phyloP scores from a whole-genome alignment of 2,888 invertebrate species.

The Dugesia japonica region DNA sequence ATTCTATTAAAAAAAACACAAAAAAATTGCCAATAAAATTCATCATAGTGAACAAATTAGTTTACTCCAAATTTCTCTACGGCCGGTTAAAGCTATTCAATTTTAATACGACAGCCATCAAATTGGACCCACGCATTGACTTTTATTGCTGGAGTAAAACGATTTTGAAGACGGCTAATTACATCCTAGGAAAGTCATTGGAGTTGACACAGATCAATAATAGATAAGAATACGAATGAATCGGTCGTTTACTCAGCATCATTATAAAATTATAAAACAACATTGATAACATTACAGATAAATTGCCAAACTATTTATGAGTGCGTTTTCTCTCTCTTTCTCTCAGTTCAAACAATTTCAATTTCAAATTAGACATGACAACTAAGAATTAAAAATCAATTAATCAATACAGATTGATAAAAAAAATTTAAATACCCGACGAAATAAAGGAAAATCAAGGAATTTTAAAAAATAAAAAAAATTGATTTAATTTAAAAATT shows the following conservation, averaged over 20 bases:
- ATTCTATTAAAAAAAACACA: not conserved
- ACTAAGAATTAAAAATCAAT: too few species aligned
- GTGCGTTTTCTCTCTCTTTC: too few species aligned
- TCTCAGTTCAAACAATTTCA: too few species aligned
- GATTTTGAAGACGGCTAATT: constrained; percentile 10
- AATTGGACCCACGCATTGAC: not conserved
- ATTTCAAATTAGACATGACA: too few species aligned
- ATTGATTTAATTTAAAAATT: too few species aligned
- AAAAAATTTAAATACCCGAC: too few species aligned
- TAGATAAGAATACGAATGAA: not conserved
- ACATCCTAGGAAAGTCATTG: not conserved
- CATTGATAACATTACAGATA: not conserved
- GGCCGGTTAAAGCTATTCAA: not conserved
- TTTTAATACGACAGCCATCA: constrained; percentile 20
- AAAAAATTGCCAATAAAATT: not conserved
- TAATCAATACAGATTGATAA: too few species aligned
- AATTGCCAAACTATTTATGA: too few species aligned
- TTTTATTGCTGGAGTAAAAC: not conserved
- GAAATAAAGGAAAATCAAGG: too few species aligned
- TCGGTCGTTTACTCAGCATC: not conserved
- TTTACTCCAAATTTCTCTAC: not conserved
- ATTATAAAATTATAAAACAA: not conserved
- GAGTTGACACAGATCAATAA: not conserved
- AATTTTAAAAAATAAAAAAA: too few species aligned
- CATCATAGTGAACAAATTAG: not conserved